phyloP scores from a whole-genome alignment of 2,797 vertebrate genomes.

The Glyptemys insculpta region DNA sequence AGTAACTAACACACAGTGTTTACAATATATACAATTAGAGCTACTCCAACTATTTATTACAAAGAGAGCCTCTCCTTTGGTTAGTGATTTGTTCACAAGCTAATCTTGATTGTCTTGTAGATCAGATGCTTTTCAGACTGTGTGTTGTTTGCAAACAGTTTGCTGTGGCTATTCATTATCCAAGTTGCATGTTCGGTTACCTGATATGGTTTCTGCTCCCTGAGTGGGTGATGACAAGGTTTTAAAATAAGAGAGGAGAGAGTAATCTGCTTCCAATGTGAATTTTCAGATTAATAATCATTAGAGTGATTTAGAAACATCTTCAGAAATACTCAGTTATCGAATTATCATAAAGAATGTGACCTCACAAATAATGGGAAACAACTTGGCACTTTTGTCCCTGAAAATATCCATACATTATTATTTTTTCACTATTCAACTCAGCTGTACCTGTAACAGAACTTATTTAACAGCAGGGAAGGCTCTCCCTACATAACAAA shows the following conservation, averaged over 20 bases:
- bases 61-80: background rate
- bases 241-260: slow-evolving; percentile 42
- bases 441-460: background rate
- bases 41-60: background rate
- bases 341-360: background rate
- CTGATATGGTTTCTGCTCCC: background rate
- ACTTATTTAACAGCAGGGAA: background rate
- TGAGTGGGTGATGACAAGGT: background rate
- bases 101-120: background rate
- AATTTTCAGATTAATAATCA: background rate
- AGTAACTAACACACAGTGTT: background rate
- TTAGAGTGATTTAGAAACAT: background rate
- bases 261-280: background rate
- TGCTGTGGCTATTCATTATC: slow-evolving; percentile 33
- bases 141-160: background rate
- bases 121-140: background rate
- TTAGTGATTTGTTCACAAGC: background rate
- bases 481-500: background rate
- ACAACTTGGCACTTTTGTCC: background rate
- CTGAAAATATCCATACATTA: background rate
- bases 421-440: background rate
- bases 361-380: background rate
- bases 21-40: background rate
- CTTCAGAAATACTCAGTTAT: background rate
- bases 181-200: slow-evolving; percentile 9